A percentile compares a stretch with the other conserved stretches of the same genome.
Conservation (phyloP, 1,140 invertebrate species). For the Laodelphax striatellus region DNA sequence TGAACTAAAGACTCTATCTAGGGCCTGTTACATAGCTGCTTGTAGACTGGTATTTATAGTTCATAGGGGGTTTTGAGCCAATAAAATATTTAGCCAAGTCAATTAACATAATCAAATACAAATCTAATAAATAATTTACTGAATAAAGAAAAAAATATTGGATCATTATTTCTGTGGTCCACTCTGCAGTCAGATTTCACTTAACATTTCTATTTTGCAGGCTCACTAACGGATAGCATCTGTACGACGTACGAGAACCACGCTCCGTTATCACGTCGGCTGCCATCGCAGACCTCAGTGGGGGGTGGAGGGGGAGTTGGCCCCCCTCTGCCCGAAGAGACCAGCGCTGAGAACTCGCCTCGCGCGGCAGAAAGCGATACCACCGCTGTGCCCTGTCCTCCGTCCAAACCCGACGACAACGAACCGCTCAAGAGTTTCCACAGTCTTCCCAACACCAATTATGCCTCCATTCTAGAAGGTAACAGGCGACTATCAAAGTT, state of each 20-base stretch:
- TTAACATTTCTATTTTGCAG: constrained; percentile 24
- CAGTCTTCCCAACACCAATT: constrained; percentile 4
- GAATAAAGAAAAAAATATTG: neutral
- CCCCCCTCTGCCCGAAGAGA: constrained; percentile 7
- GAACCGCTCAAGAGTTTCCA: constrained; percentile 10
- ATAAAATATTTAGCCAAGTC: too few species aligned
- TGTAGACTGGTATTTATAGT: too few species aligned
- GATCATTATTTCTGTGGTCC: too few species aligned
- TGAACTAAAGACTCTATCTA: neutral
- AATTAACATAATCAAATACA: too few species aligned
- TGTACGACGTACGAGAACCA: constrained; percentile 44
- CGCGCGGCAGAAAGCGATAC: too few species aligned
- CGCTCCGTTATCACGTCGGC: constrained; percentile 1
- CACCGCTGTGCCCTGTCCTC: too few species aligned
- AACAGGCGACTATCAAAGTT: neutral
- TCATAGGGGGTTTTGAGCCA: too few species aligned
- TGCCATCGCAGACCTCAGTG: constrained; percentile 3
- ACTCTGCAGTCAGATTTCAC: neutral
- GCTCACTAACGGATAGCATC: constrained; percentile 47
- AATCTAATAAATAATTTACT: neutral
- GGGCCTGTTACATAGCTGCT: neutral
- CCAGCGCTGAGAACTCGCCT: constrained; percentile 8
- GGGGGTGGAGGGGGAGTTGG: neutral
- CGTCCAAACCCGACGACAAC: too few species aligned
- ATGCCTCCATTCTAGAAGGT: constrained; percentile 1